phyloP scores from a whole-genome alignment of 2,797 vertebrate genomes.

The Squalus acanthias region DNA sequence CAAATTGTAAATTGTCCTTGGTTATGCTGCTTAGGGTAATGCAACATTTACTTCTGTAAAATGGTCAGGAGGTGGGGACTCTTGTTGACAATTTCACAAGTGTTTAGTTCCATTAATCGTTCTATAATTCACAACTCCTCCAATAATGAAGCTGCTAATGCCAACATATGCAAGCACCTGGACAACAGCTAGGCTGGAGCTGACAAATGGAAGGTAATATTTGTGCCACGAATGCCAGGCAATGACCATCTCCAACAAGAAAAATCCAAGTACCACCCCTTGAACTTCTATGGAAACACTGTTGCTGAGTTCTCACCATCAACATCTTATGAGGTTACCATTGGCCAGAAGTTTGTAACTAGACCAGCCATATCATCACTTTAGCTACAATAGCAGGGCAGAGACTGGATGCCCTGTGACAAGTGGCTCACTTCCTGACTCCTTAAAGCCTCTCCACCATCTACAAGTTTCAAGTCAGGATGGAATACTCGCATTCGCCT shows the following conservation, averaged over 20 bases:
- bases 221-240: neutral
- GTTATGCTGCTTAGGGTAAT: neutral
- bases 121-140: too few relatives aligned
- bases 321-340: neutral
- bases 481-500: neutral
- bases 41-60: neutral
- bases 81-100: neutral
- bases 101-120: too few relatives aligned
- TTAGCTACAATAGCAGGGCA: neutral
- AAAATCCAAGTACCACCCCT: neutral
- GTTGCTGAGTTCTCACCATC: neutral
- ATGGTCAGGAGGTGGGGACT: neutral
- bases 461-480: neutral
- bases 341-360: neutral
- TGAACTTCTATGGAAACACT: neutral
- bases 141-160: too few relatives aligned
- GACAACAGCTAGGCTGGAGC: too few relatives aligned
- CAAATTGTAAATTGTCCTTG: too few relatives aligned
- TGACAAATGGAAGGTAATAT: neutral
- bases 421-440: neutral
- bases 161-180: too few relatives aligned
- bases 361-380: neutral
- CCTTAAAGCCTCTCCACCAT: neutral
- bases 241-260: neutral
- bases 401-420: neutral